Percentiles rank a stretch among this genome's conserved stretches.
phyloP scores from a whole-genome alignment of 2,888 invertebrate species.

The Cecidostiba fungosa region DNA sequence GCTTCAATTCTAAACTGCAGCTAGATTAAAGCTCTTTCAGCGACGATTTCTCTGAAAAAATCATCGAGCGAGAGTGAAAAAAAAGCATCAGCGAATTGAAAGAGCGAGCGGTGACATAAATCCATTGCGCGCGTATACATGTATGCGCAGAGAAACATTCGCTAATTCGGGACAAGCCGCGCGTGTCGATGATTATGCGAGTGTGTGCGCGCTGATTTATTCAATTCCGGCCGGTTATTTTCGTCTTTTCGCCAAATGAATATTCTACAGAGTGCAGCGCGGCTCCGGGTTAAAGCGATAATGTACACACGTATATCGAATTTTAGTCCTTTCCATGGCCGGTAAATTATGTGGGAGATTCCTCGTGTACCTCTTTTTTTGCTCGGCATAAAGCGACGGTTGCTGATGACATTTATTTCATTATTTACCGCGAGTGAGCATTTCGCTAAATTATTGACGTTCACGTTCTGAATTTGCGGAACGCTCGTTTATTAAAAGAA shows the following conservation, averaged over 20 bases:
- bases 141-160: conserved; percentile 68
- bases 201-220: conserved; percentile 53
- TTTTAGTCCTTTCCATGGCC: neutral
- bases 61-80: neutral
- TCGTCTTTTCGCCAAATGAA: conserved; percentile 53
- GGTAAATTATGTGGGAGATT: conserved; percentile 29
- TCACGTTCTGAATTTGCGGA: neutral
- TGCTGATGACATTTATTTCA: conserved; percentile 46
- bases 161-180: conserved; percentile 71
- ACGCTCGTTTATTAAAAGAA: neutral
- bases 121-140: neutral
- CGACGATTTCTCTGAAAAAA: neutral
- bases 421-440: conserved; percentile 34
- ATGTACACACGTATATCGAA: neutral
- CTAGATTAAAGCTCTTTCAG: conserved; percentile 5
- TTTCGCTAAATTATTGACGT: conserved; percentile 34
- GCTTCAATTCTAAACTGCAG: neutral
- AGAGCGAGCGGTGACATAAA: neutral
- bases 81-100: neutral
- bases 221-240: conserved; percentile 57
- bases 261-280: conserved; percentile 42
- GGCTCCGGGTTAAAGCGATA: neutral
- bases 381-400: neutral
- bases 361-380: conserved; percentile 2
- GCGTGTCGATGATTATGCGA: conserved; percentile 71